Evolutionary conservation across 2,113 vertebrate species (phyloP), one percentile per base, ranked within the genome.

Genomic region (Menidia beryllina): DNA sequence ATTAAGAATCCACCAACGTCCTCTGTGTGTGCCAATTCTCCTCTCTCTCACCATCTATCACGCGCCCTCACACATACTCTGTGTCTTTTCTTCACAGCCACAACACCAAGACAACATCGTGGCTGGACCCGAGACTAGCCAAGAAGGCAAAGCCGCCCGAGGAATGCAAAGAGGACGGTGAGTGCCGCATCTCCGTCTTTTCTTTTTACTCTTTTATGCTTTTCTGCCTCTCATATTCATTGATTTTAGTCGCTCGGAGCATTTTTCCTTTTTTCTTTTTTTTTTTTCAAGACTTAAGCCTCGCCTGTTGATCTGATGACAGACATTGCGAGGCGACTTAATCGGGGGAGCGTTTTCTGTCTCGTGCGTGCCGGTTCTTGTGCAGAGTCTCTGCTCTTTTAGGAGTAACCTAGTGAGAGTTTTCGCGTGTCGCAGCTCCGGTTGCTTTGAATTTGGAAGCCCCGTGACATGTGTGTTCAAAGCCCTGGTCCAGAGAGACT

Each of bases 101-200:
- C 95, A 98, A 99, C 95, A 98, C 97, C 93, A 99, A 99, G 96
- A 99, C 97, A 83, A 99, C 98, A 88, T 99, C 98, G 93, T 99
- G 98, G 98, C 94, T 99, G 93, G 98, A 99, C 95, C 98, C 98
- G 77, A 95, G 98, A 90, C 95, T 98, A 85, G 97, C 97, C 89
- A 98, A 98, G 95, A 98, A 98, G 94, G 96, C 97, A 87, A 99
- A 99, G 90, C 97, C 96, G 82, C 96, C 97, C 39, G 98, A 99
- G 95, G 98, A 99, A 92, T 99, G 98, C 95, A 97, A 96, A 92
- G 98, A 98, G 93, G 96, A 98, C 90, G 98, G 98, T 99, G 94
- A 95, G 97, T 90, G 5, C 50, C 14, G 62, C 59, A 1, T 58
- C 52, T 74, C 51, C 51, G 23, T 63, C 57, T 50, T 52, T 2